A percentile compares a stretch with the other conserved stretches of the same genome.
Evolutionary conservation across 2,797 vertebrate species (phyloP).

Genomic region (Micromesistius poutassou): DNA sequence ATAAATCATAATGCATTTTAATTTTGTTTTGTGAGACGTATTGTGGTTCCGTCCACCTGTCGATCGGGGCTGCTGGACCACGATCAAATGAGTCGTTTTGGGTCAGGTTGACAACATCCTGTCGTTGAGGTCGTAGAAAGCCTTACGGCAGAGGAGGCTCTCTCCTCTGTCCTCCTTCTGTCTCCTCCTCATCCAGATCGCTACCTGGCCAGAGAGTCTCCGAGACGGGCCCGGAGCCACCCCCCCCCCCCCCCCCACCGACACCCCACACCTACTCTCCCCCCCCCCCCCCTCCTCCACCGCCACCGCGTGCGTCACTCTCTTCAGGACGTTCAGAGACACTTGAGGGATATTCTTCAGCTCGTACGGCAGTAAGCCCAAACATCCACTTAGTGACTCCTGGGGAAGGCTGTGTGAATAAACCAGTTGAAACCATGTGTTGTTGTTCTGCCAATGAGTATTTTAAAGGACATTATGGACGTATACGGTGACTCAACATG

Average conservation of each 20-base stretch:
- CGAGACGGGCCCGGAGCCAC: conserved; percentile 37
- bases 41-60: no score
- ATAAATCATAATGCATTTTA: no score
- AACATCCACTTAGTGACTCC: not conserved
- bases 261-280: conserved; percentile 5
- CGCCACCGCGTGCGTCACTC: conserved; percentile 64
- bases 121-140: not conserved
- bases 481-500: no score
- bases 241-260: conserved; percentile 39
- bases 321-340: not conserved
- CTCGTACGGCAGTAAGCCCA: no score
- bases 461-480: no score
- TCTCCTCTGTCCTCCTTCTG: conserved; percentile 31
- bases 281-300: not conserved
- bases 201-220: conserved; percentile 41
- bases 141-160: conserved; percentile 14
- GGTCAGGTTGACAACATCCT: no score
- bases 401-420: not conserved
- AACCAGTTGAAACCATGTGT: not conserved
- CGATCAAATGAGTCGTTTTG: no score
- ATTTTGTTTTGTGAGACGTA: no score
- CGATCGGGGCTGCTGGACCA: no score
- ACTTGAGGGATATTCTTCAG: no score
- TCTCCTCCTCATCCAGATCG: conserved; percentile 18
- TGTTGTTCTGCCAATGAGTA: not conserved